These are phyloP conservation scores for Urocynchramus pylzowi DNA, from an alignment of 2,113 vertebrate genomes.

Conservation along the genomic window DNA sequence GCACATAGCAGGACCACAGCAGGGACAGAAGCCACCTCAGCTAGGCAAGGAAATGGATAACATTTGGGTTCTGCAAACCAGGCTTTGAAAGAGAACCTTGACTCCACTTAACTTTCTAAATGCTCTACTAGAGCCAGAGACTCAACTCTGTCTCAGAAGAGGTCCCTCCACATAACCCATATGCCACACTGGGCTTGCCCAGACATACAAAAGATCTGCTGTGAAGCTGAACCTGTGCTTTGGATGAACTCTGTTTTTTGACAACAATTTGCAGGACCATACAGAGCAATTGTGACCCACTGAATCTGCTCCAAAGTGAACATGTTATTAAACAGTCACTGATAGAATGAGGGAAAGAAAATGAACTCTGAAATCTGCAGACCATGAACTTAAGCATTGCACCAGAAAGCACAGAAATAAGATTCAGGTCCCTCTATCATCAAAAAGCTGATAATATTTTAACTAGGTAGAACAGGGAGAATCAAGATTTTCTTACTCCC, in stretches of 20 bases:
- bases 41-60: neutral
- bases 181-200: neutral
- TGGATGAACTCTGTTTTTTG: neutral
- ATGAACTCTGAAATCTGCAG: neutral
- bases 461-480: neutral
- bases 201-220: neutral
- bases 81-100: neutral
- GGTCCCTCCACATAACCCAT: neutral
- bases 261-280: neutral
- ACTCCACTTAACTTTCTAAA: neutral
- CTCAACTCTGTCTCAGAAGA: neutral
- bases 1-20: fast-evolving
- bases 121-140: neutral
- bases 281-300: neutral
- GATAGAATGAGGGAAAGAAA: neutral
- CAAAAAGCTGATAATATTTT: neutral
- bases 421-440: neutral
- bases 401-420: neutral
- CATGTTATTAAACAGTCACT: neutral
- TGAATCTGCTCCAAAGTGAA: neutral
- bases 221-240: neutral
- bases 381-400: neutral
- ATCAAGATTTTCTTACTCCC: neutral
- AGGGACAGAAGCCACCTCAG: neutral
- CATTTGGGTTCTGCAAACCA: neutral